These are phyloP conservation scores for Yponomeuta evonymella DNA, from an alignment of 2,888 invertebrate genomes.

Conservation along the genomic window DNA sequence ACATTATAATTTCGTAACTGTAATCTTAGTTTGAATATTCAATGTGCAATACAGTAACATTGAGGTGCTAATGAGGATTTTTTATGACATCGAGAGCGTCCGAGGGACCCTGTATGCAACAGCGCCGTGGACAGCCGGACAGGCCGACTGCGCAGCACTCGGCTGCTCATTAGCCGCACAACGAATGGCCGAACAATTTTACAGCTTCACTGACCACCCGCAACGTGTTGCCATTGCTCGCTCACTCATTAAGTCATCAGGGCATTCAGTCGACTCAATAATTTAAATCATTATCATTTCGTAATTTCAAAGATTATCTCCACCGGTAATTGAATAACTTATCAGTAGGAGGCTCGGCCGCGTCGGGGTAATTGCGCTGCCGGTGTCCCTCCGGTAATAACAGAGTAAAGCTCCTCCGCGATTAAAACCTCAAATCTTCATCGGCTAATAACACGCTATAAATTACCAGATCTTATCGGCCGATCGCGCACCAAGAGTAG, in stretches of 20 bases:
- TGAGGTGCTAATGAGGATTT: conserved; percentile 8
- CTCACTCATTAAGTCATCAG: conserved; percentile 1
- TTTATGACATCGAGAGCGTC: background rate
- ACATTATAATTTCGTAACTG: conserved; percentile 3
- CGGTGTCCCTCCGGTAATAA: conserved; percentile 14
- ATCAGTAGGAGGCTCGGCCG: background rate
- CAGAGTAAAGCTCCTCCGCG: conserved; percentile 2
- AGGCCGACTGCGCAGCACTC: background rate
- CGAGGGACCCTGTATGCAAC: background rate
- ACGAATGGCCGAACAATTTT: background rate
- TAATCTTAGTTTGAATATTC: conserved; percentile 3
- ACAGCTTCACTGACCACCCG: conserved; percentile 1
- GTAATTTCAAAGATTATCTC: conserved; percentile 6
- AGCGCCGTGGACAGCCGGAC: background rate
- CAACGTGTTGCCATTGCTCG: background rate
- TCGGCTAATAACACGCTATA: conserved; percentile 12
- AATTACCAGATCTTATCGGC: conserved; percentile 12
- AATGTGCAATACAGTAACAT: background rate
- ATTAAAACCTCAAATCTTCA: conserved; percentile 9
- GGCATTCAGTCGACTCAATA: background rate
- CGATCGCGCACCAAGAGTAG: background rate
- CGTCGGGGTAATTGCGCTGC: conserved; percentile 5
- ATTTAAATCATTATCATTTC: background rate
- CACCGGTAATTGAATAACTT: conserved; percentile 1
- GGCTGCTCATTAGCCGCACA: background rate